A percentile compares a stretch with the other conserved stretches of the same genome.
These are phyloP conservation scores for Delichon dasypus DNA, from an alignment of 2,797 vertebrate genomes.

Conservation along the genomic window DNA sequence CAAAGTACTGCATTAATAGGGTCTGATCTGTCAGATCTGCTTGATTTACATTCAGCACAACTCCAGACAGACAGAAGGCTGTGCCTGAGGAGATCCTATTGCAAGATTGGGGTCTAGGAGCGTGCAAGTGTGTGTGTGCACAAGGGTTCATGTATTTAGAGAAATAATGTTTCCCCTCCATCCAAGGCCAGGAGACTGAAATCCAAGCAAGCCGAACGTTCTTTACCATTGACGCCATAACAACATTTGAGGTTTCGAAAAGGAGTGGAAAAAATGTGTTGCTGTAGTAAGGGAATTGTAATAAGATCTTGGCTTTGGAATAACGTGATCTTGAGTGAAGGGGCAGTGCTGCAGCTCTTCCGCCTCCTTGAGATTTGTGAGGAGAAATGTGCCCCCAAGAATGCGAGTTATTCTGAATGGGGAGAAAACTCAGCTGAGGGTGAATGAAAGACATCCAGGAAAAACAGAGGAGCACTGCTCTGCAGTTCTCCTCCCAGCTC, in stretches of 20 bases:
- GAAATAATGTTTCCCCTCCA: constrained; percentile 53
- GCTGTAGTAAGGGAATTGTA: constrained; percentile 62
- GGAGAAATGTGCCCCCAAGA: constrained; percentile 52
- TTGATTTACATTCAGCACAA: neutral
- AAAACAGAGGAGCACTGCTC: constrained; percentile 6
- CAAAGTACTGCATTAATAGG: neutral
- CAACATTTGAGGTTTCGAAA: constrained; percentile 66
- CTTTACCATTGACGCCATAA: constrained; percentile 63
- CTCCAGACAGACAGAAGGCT: neutral
- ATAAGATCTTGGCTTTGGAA: constrained; percentile 59
- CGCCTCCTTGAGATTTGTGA: constrained; percentile 38
- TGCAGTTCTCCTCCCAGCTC: neutral
- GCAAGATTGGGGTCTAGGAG: neutral
- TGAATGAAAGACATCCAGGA: constrained; percentile 48
- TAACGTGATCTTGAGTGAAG: neutral
- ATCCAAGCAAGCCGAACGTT: constrained; percentile 50
- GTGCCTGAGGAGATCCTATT: neutral
- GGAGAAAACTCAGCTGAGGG: neutral
- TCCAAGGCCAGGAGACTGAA: constrained; percentile 53
- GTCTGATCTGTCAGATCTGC: neutral
- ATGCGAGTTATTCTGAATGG: neutral
- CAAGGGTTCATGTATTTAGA: constrained; percentile 12
- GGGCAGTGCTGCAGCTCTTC: neutral
- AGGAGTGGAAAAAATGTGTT: constrained; percentile 56
- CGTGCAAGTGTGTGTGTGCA: neutral